Base-by-base conservation (phyloP, 2,888 invertebrate genomes). In the Linnaemya vulpina region DNA sequence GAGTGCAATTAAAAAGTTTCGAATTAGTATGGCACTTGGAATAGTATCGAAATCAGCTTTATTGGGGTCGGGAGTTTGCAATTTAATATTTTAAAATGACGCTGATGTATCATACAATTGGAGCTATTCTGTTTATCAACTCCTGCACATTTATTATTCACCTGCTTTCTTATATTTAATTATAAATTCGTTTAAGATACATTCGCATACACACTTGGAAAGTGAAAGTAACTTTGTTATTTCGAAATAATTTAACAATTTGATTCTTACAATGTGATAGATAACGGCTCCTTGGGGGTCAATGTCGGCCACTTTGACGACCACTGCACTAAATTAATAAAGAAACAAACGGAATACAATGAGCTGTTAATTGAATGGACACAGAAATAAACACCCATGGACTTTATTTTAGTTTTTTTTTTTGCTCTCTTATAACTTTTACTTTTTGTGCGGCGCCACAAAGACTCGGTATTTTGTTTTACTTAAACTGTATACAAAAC, bases 291-390 rank as follows among this genome's bases (percentile, higher is more conserved):
- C 25, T 53, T 49, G 17, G 60, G 35, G 60, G 10, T 60, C 17
- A 15, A n/a, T 60, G 7, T 60, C 17, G 60, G 9, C 17, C n/a
- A 60, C 17, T 35, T 35, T 60, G 30, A 9, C 60, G 60, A 60
- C 30, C 60, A 38, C 60, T 60, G 60, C 10, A 68, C 15, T 8
- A 71, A 74, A 53, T 13, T 25, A 70, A 35, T 46, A 71, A 71
- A 46, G 22, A 46, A 73, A 73, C 43, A 53, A 46, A 73, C n/a
- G 38, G 15, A 77, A 30, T 46, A 60, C 82, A 82, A 82, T 82
- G 76, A 77, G 71, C 76, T 82, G 82, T 76, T 76, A 77, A 77
- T 82, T 82, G 82, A 82, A 76, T 77, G 82, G 82, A 82, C 82
- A 82, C 76, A 82, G 71, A 76, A 82, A 76, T 76, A 76, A 82